Evolutionary conservation across 2,888 invertebrate genomes (phyloP).

Genomic region (Tipula unca): DNA sequence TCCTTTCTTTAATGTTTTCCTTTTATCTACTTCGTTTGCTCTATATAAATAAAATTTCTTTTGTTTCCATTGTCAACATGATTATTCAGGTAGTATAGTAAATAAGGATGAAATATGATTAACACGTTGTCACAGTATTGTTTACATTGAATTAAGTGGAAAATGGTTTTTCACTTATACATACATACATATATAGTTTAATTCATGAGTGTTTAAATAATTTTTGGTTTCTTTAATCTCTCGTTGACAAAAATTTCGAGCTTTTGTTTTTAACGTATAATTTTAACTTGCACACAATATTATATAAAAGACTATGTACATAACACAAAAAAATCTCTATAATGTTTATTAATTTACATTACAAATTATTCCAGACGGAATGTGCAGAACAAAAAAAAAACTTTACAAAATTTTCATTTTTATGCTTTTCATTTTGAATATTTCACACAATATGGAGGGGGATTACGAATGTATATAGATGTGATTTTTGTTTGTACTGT

Average conservation of each 20-base stretch:
- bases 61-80: background rate
- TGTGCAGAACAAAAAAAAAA: background rate
- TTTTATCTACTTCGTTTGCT: background rate
- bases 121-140: background rate
- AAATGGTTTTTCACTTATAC: background rate
- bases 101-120: background rate
- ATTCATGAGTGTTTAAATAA: background rate
- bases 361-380: conserved; percentile 14
- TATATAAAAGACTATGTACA: background rate
- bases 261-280: background rate
- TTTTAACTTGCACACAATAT: background rate
- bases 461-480: background rate
- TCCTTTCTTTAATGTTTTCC: background rate
- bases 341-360: conserved; percentile 14
- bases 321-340: background rate
- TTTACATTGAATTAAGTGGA: background rate
- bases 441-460: background rate
- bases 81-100: background rate
- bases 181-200: too few relatives aligned
- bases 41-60: background rate
- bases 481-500: background rate
- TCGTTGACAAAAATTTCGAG: background rate
- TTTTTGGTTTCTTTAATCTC: too few relatives aligned
- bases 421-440: background rate
- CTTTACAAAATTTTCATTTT: background rate